Evolutionary conservation across 2,888 invertebrate species (phyloP).

Genomic region (Leucophenga montana): DNA sequence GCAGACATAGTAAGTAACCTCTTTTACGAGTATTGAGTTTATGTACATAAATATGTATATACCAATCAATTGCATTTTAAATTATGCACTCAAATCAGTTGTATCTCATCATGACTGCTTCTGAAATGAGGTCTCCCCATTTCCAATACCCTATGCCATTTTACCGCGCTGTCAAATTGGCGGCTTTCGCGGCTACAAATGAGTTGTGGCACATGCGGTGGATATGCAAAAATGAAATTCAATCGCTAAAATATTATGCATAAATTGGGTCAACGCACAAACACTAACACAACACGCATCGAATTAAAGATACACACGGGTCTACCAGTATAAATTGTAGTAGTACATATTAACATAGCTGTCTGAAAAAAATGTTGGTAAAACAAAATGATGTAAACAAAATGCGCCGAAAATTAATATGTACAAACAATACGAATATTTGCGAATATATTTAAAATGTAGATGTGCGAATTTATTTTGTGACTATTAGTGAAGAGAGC

Average conservation of each 20-base stretch:
- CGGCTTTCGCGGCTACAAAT: slow-evolving; percentile 61
- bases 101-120: slow-evolving; percentile 11
- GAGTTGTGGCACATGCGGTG: slow-evolving; percentile 48
- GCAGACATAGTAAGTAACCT: too few relatives aligned
- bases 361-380: neutral
- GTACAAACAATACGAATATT: slow-evolving; percentile 2
- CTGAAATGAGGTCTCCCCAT: slow-evolving; percentile 23
- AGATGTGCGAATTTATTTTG: neutral
- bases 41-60: neutral
- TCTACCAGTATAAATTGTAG: too few relatives aligned
- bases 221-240: slow-evolving; percentile 55
- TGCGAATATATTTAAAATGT: neutral
- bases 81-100: neutral
- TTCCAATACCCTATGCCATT: slow-evolving; percentile 7
- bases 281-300: neutral
- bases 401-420: neutral
- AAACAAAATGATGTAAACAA: neutral
- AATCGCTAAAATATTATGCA: slow-evolving; percentile 44
- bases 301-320: neutral
- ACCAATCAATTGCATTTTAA: slow-evolving; percentile 12
- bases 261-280: slow-evolving; percentile 32
- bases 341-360: too few relatives aligned
- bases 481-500: too few relatives aligned
- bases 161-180: slow-evolving; percentile 53
- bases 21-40: too few relatives aligned